Evolutionary conservation across 2,797 vertebrate genomes (phyloP), one percentile per base, ranked within the genome.

Genomic region (Crax fasciolata): DNA sequence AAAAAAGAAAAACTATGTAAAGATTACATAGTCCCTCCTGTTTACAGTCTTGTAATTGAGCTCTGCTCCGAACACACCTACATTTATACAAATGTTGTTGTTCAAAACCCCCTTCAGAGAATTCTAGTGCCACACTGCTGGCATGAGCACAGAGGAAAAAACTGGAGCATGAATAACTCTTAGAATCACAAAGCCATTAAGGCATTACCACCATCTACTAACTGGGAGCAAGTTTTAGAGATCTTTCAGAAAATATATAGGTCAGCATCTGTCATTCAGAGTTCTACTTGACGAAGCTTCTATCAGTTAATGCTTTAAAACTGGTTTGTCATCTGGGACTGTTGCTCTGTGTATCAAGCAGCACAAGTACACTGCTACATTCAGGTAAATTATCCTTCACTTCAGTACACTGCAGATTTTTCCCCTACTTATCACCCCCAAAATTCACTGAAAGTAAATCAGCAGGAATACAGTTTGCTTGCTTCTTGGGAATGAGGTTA

Each of bases 101-200:
- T 39, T 81, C 61, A 76, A 74, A 67, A 15, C 2, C 15, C 58
- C 61, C 65, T 82, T 77, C 76, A 67, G 88, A 94, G 86, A 88
- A 93, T 71, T 12, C 81, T 61, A 35, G 63, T 28, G 51, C 71
- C 48, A 35, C 20, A 49, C 44, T 57, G 84, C 90, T 92, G 94
- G 93, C 89, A 90, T n/a, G 67, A 43, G 18, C 87, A 85, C 82
- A 81, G 74, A 94, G 67, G 70, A 24, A 71, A 81, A 96, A 97
- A 97, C 48, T 95, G 93, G 96, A 95, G 94, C 96, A 97, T 96
- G 89, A 95, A 89, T 97, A 97, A 96, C 94, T 90, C 87, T 87
- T 72, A 44, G 90, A 96, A 92, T 93, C 93, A 94, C 94, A 95
- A 91, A 97, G 89, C 93, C 92, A 96, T 97, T 96, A 96, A 96